These are phyloP conservation scores for Picus viridis DNA, from an alignment of 2,797 vertebrate genomes.

Conservation along the genomic window DNA sequence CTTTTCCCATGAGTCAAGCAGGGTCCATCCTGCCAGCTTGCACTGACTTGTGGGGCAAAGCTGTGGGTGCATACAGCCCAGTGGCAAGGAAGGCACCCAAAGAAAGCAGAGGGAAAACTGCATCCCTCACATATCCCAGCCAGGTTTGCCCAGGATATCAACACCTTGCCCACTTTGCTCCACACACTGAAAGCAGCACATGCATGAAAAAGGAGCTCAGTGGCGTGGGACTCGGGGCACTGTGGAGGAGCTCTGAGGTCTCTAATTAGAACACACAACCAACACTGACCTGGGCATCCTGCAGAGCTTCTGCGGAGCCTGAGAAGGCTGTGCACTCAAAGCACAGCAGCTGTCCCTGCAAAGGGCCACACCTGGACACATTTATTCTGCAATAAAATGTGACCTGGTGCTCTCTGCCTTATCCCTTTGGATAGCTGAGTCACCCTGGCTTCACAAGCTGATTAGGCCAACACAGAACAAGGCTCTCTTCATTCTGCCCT, in stretches of 20 bases:
- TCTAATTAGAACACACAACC: neutral
- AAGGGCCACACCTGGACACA: neutral
- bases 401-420: neutral
- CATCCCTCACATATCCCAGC: neutral
- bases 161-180: neutral
- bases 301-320: neutral
- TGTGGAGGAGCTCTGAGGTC: neutral
- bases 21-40: constrained; percentile 47
- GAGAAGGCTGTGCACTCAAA: neutral
- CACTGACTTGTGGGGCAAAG: constrained; percentile 14
- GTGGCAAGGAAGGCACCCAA: neutral
- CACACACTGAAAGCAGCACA: neutral
- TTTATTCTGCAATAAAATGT: neutral
- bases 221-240: neutral
- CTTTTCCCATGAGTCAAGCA: constrained; percentile 49
- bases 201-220: neutral
- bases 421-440: neutral
- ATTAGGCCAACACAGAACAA: neutral
- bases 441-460: neutral
- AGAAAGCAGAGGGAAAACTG: neutral
- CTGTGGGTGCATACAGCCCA: neutral
- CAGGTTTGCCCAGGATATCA: neutral
- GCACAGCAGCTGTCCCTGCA: neutral
- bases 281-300: neutral
- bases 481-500: neutral